Evolutionary conservation across 2,797 vertebrate species (phyloP), one percentile per base, ranked within the genome.

Genomic region (Gallirallus australis): DNA sequence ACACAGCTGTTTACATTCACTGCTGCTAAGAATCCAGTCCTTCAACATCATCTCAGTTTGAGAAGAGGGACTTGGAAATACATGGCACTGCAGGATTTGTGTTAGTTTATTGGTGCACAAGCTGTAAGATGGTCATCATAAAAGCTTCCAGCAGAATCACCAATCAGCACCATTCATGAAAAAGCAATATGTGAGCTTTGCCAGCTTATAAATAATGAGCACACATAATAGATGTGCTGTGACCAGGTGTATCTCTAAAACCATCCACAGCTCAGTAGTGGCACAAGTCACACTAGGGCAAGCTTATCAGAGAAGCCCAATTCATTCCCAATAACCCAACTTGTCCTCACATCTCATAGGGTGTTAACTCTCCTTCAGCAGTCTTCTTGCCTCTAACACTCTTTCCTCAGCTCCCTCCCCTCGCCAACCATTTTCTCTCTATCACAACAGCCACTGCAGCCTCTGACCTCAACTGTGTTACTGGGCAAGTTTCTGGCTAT

Each of bases 221-320:
- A 48, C 1, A 0, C 1, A 3, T 6, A 25, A 50, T 72, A 1
- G 1, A n/a, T 6, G 10, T 57, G 65, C n/a, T 68, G 31, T 53
- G 53, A 52, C 11, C 37, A 53, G n/a, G 39, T 40, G 2, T 12
- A 24, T 70, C 31, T 80, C 35, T 20, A 69, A 78, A 86, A 60
- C 4, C 2, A 1, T 8, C 37, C 54, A 31, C 54, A 82, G 45
- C 33, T 89, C 77, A 92, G 56, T 42, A 52, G 53, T 11, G 2
- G 39, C 0, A 48, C 5, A 54, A 85, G 11, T 37, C 72, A 70
- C 52, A 70, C 19, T 12, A 60, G 65, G n/a, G 4, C 16, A 39
- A 40, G 11, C 48, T 64, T 40, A 53, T 6, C 48, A 88, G 35
- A 83, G 48, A 63, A 78, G 28, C 7, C 25, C 60, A 12, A 18